Base-by-base conservation (phyloP, 2,888 invertebrate species). In the Fragum fragum region DNA sequence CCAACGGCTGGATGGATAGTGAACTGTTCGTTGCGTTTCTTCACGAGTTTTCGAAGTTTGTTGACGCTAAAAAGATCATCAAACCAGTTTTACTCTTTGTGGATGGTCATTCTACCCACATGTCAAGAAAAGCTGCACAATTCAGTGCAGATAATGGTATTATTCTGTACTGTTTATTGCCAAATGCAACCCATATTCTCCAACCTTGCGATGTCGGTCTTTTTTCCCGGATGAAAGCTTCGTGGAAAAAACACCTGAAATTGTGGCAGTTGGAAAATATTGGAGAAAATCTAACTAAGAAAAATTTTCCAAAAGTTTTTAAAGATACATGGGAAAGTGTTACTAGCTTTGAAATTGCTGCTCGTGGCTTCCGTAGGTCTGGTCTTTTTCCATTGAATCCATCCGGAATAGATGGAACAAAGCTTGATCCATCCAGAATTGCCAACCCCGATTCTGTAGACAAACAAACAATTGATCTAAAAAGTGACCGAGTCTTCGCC, bases 1-100 rank as follows among this genome's bases (percentile, higher is more conserved):
- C 69, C 6, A 77, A 81, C 39, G 83, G 87, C 1, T 87, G 81
- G 85, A 79, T 87, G 85, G 74, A 82, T 32, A 29, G 57, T 0
- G 76, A 82, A n/a, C 55, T 83, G 9, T 81, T 83, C 69, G 39
- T 72, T 26, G 23, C 52, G 0, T 83, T 77, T 68, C 53, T 83
- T 16, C 23, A 66, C 29, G 55, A 70, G 14, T 61, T 74, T 23
- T 53, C 47, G 28, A 16, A 52, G 1, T 66, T 57, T 42, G 52
- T 78, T 0, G 39, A 61, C 7, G 26, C 32, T 0, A 55, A 69
- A 29, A 5, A 61, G 0, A 68, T 81, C 14, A n/a, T n/a, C 16
- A 39, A 52, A 6, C 81, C 84, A 0, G 68, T 84, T 11, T 21
- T 81, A 26, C 47, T 81, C 14, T 79, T 76, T 73, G 79, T 84